phyloP scores from a whole-genome alignment of 2,888 invertebrate species.

The Criorhina ranunculi region DNA sequence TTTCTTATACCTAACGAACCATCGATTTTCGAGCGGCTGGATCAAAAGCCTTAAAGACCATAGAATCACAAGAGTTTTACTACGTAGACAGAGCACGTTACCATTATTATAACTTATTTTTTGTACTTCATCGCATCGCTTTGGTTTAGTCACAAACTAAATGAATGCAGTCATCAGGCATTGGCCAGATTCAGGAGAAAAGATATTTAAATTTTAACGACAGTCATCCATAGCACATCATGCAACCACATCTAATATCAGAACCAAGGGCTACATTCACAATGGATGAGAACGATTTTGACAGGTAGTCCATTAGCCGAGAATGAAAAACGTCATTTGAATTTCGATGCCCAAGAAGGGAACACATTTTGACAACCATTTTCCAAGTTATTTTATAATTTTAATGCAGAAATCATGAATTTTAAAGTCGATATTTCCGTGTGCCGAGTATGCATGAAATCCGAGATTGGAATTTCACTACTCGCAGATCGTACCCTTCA shows the following conservation, averaged over 20 bases:
- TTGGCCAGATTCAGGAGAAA: no score
- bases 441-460: constrained; percentile 81
- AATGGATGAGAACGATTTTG: constrained; percentile 8
- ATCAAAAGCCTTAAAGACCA: no score
- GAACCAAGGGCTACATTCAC: constrained; percentile 7
- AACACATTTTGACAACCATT: constrained; percentile 4
- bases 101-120: no score
- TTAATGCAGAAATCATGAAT: constrained; percentile 77
- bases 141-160: no score
- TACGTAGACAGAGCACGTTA: no score
- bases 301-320: constrained; percentile 19
- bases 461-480: constrained; percentile 78
- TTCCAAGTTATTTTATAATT: background rate
- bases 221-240: background rate
- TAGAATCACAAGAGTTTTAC: no score
- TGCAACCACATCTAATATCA: background rate
- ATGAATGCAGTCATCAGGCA: no score
- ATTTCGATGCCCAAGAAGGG: background rate
- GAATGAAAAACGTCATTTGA: constrained; percentile 36
- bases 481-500: constrained; percentile 74
- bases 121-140: no score
- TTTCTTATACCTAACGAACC: no score
- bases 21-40: no score
- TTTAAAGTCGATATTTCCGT: constrained; percentile 80
- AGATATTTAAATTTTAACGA: no score